A percentile compares a stretch with the other conserved stretches of the same genome.
Evolutionary conservation across 2,113 vertebrate species (phyloP).

Genomic region (Silurus asotus): DNA sequence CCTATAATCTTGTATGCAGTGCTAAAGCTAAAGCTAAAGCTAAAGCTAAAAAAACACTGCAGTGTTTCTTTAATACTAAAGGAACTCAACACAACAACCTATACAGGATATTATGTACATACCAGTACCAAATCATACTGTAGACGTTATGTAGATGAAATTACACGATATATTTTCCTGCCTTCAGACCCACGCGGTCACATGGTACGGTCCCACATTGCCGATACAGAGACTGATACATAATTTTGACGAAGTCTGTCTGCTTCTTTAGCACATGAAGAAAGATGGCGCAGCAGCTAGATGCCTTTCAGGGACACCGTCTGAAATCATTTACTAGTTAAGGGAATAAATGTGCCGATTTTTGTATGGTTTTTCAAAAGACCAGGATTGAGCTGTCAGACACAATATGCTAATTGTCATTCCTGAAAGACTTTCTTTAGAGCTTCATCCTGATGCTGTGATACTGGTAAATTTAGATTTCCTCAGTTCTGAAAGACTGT

Average conservation of each 20-base stretch:
- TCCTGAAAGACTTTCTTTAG: constrained; percentile 41
- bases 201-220: background rate
- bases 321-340: constrained; percentile 63
- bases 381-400: constrained; percentile 55
- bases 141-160: background rate
- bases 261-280: constrained; percentile 16
- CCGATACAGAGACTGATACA: background rate
- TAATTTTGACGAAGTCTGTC: constrained; percentile 25
- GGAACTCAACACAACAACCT: too few relatives aligned
- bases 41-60: background rate
- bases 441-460: constrained; percentile 45
- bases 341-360: constrained; percentile 59
- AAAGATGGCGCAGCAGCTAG: constrained; percentile 31
- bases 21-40: too few relatives aligned
- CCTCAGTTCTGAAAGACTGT: background rate
- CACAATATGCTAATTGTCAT: constrained; percentile 53
- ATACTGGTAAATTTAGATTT: constrained; percentile 35
- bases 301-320: constrained; percentile 52
- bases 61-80: background rate
- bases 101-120: too few relatives aligned
- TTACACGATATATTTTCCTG: background rate
- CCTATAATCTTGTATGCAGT: too few relatives aligned
- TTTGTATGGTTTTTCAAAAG: constrained; percentile 42
- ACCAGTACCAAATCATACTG: too few relatives aligned
- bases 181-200: background rate